phyloP scores from a whole-genome alignment of 2,113 vertebrate genomes.

The Pollimyrus isidori region DNA sequence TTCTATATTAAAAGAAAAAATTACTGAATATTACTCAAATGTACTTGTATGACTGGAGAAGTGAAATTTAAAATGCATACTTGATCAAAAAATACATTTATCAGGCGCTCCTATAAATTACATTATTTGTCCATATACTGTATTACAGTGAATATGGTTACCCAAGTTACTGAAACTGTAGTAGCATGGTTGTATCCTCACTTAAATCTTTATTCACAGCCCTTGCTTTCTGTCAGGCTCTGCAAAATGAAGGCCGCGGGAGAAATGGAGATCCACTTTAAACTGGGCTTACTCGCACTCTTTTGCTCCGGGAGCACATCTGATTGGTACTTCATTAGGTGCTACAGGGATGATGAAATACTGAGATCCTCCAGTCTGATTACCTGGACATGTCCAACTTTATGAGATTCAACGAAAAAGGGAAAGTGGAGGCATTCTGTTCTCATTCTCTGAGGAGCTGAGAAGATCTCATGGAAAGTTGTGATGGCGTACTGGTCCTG shows the following conservation, averaged over 20 bases:
- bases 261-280: constrained; percentile 48
- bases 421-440: constrained; percentile 27
- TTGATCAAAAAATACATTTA: background rate
- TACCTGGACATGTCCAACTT: constrained; percentile 39
- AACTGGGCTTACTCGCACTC: constrained; percentile 41
- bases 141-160: background rate
- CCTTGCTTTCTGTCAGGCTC: background rate
- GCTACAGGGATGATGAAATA: constrained; percentile 47
- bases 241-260: constrained; percentile 27
- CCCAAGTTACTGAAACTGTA: background rate
- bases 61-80: background rate
- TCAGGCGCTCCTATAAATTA: background rate
- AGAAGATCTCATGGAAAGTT: constrained; percentile 43
- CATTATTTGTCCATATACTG: background rate
- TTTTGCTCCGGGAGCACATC: constrained; percentile 45
- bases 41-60: background rate
- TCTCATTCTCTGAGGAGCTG: constrained; percentile 27
- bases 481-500: constrained; percentile 44
- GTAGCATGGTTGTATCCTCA: background rate
- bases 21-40: background rate
- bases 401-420: constrained; percentile 39
- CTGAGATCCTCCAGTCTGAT: constrained; percentile 43
- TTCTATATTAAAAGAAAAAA: background rate
- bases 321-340: constrained; percentile 49
- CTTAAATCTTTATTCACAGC: constrained; percentile 8